Evolutionary conservation across 2,113 vertebrate genomes (phyloP).

Genomic region (Xiphophorus hellerii): DNA sequence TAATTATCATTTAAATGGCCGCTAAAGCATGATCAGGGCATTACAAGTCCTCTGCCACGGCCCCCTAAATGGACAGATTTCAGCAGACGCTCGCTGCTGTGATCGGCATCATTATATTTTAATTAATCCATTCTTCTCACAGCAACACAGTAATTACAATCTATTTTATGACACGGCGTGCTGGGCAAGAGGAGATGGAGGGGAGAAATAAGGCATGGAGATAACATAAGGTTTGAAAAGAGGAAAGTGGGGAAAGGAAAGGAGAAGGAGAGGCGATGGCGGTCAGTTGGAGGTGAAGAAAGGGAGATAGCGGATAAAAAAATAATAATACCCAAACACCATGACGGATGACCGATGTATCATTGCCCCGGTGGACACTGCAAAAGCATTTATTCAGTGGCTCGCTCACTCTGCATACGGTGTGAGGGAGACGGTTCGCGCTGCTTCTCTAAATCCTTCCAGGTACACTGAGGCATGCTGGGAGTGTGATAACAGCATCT

Average conservation of each 20-base stretch:
- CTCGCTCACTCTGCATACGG: constrained; percentile 40
- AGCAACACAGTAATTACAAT: constrained; percentile 78
- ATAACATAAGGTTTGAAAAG: constrained; percentile 30
- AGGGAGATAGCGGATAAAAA: constrained; percentile 35
- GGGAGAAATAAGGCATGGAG: constrained; percentile 38
- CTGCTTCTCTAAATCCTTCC: constrained; percentile 70
- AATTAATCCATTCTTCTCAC: constrained; percentile 80
- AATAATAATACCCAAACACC: constrained; percentile 32
- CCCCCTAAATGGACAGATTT: constrained; percentile 75
- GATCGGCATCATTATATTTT: constrained; percentile 81
- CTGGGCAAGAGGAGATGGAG: constrained; percentile 57
- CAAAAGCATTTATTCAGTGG: constrained; percentile 75
- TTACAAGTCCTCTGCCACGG: constrained; percentile 73
- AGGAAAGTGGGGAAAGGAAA: constrained; percentile 31
- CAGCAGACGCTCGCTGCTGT: constrained; percentile 71
- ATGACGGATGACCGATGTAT: constrained; percentile 72
- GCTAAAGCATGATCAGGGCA: constrained; percentile 71
- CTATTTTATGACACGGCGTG: constrained; percentile 69
- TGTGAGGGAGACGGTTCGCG: constrained; percentile 36
- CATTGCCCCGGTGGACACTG: constrained; percentile 66
- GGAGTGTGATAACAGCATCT: constrained; percentile 78
- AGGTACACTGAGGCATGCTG: constrained; percentile 71
- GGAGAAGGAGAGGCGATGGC: constrained; percentile 23
- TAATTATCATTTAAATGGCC: constrained; percentile 67
- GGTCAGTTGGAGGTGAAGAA: constrained; percentile 29